Percentiles rank a stretch among this genome's conserved stretches.
Conservation (phyloP, 2,113 vertebrate species). For the Oostethus manadensis region DNA sequence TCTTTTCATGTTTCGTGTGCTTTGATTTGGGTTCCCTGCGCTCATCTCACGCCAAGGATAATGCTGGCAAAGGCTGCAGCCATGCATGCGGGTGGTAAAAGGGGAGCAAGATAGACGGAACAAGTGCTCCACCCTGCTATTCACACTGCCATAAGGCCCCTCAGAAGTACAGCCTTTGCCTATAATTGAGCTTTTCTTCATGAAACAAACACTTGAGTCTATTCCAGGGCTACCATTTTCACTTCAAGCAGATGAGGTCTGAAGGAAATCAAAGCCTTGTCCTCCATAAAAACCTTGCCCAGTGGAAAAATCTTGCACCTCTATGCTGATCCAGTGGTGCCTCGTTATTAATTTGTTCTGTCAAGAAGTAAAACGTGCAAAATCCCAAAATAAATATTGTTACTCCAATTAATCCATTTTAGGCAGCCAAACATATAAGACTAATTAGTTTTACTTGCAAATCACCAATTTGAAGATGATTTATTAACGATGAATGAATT, state of each 20-base stretch:
- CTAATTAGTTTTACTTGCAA: too few species aligned
- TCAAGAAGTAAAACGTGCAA: too few species aligned
- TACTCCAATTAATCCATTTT: too few species aligned
- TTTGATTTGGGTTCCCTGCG: slow-evolving; percentile 42
- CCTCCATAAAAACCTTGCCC: too few species aligned
- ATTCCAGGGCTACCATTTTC: slow-evolving; percentile 57
- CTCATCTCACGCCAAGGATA: slow-evolving; percentile 58
- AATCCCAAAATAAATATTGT: too few species aligned
- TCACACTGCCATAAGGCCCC: slow-evolving; percentile 49
- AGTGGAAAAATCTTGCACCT: background rate
- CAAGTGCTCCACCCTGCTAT: slow-evolving; percentile 67
- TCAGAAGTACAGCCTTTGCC: slow-evolving; percentile 56
- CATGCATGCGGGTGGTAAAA: slow-evolving; percentile 57
- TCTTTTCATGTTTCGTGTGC: slow-evolving; percentile 43
- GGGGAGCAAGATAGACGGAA: slow-evolving; percentile 48
- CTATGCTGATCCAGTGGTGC: background rate
- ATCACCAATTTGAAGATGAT: too few species aligned
- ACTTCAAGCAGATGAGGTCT: slow-evolving; percentile 46
- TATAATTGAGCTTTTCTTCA: slow-evolving; percentile 67
- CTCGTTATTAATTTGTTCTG: too few species aligned
- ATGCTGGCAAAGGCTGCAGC: slow-evolving; percentile 49
- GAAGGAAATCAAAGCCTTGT: slow-evolving; percentile 35
- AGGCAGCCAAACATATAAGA: too few species aligned
- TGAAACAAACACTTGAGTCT: slow-evolving; percentile 50
- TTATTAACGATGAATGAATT: too few species aligned